Conservation (phyloP, 1,140 invertebrate species). For the Acromyrmex heyeri region DNA sequence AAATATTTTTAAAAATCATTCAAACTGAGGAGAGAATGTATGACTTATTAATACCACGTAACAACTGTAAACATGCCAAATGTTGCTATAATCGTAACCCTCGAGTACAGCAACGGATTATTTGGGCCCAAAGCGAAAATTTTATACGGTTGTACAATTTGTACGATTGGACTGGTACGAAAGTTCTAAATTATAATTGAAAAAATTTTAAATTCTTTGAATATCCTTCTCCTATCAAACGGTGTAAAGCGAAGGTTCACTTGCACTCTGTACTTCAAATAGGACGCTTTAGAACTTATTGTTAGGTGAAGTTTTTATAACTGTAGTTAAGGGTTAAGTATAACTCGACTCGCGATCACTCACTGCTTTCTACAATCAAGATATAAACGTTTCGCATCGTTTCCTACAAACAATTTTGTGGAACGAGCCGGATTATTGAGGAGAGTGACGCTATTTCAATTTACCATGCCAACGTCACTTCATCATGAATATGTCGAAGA, state of each 20-base stretch:
- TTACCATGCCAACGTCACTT: constrained; percentile 37
- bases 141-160: no score
- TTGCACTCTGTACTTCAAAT: no score
- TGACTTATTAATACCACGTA: not conserved
- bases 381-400: not conserved
- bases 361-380: constrained; percentile 5
- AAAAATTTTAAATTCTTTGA: no score
- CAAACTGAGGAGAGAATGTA: not conserved
- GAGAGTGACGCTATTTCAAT: constrained; percentile 48
- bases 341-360: not conserved
- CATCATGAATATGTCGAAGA: constrained; percentile 37
- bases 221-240: no score
- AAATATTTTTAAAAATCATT: not conserved
- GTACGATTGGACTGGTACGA: no score
- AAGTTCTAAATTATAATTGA: no score
- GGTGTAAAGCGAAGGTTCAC: no score
- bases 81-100: no score
- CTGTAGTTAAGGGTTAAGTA: not conserved
- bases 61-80: not conserved
- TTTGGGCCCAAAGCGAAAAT: no score
- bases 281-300: no score
- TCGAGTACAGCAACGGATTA: no score
- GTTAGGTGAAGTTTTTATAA: no score
- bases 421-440: not conserved
- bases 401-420: constrained; percentile 9